A percentile compares a stretch with the other conserved stretches of the same genome.
phyloP scores from a whole-genome alignment of 1,140 invertebrate genomes.

The Zaprionus ghesquierei region DNA sequence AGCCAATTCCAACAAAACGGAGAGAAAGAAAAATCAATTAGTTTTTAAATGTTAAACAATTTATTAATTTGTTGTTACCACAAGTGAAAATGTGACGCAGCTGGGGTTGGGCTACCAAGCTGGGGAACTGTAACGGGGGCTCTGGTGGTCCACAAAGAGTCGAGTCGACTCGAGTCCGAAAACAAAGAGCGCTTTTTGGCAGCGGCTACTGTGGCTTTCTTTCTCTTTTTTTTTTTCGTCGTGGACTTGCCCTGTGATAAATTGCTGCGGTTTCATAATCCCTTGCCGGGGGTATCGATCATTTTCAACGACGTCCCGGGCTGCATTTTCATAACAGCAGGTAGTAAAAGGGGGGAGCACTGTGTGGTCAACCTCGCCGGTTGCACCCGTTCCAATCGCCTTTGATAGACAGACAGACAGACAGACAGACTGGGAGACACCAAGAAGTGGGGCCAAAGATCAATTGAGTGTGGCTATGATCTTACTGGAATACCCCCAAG shows the following conservation, averaged over 20 bases:
- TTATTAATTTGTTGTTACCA: slow-evolving; percentile 78
- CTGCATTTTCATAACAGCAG: slow-evolving; percentile 63
- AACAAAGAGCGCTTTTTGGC: slow-evolving; percentile 60
- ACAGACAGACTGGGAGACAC: slow-evolving; percentile 1
- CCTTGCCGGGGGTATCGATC: slow-evolving; percentile 61
- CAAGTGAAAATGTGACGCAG: slow-evolving; percentile 19
- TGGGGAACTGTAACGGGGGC: slow-evolving; percentile 1
- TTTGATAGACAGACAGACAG: slow-evolving; percentile 48
- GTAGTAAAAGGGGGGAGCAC: slow-evolving; percentile 49
- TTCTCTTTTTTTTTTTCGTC: slow-evolving; percentile 71
- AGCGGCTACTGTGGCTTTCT: slow-evolving; percentile 63
- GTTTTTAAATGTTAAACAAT: slow-evolving; percentile 81
- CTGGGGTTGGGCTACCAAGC: not conserved
- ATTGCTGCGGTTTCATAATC: slow-evolving; percentile 68
- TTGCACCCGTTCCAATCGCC: slow-evolving; percentile 43
- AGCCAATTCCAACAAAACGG: slow-evolving; percentile 28
- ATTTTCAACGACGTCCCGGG: slow-evolving; percentile 62
- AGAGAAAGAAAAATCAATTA: slow-evolving; percentile 69
- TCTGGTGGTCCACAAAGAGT: slow-evolving; percentile 41
- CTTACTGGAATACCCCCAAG: slow-evolving; percentile 25
- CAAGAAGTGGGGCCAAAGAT: slow-evolving; percentile 41
- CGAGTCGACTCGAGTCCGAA: slow-evolving; percentile 12
- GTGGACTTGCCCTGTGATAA: slow-evolving; percentile 63
- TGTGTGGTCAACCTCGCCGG: slow-evolving; percentile 21
- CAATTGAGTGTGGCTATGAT: slow-evolving; percentile 38